Conservation (phyloP, 2,797 vertebrate genomes). For the Ceryle rudis region DNA sequence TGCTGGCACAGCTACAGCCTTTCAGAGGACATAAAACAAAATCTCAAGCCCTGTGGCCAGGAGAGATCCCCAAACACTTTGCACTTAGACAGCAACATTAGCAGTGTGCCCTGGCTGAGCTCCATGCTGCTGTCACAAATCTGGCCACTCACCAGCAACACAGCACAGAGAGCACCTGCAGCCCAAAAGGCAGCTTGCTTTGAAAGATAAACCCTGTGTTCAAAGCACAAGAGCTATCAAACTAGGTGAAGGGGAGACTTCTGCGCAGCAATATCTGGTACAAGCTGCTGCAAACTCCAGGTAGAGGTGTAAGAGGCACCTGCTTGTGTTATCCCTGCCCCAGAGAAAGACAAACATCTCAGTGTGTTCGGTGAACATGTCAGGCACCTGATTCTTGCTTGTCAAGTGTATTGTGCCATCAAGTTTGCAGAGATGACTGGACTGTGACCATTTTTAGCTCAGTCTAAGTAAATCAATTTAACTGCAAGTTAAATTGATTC, state of each 20-base stretch:
- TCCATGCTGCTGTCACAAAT: not conserved
- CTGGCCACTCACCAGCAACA: not conserved
- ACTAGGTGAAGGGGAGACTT: not conserved
- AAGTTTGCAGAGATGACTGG: not conserved
- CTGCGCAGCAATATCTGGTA: not conserved
- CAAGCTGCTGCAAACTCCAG: not conserved
- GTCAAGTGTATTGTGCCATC: not conserved
- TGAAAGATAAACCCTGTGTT: not conserved
- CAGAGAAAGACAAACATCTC: not conserved
- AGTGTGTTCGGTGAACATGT: rapidly evolving
- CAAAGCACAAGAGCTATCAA: not conserved
- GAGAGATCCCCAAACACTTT: not conserved
- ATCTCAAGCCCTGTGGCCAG: not conserved
- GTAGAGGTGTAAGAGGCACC: not conserved
- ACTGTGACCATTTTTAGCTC: not conserved
- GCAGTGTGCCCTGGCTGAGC: not conserved
- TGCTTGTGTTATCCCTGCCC: not conserved
- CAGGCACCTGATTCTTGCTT: not conserved
- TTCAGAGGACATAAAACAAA: not conserved
- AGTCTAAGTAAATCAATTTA: slow-evolving; percentile 3
- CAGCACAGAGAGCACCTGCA: not conserved
- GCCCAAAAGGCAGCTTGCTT: not conserved
- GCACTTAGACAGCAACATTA: not conserved
- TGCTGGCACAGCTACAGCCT: not conserved
- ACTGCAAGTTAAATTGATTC: not conserved